A percentile compares a stretch with the other conserved stretches of the same genome.
Evolutionary conservation across 1,140 invertebrate genomes (phyloP).

Genomic region (Prorops nasuta): DNA sequence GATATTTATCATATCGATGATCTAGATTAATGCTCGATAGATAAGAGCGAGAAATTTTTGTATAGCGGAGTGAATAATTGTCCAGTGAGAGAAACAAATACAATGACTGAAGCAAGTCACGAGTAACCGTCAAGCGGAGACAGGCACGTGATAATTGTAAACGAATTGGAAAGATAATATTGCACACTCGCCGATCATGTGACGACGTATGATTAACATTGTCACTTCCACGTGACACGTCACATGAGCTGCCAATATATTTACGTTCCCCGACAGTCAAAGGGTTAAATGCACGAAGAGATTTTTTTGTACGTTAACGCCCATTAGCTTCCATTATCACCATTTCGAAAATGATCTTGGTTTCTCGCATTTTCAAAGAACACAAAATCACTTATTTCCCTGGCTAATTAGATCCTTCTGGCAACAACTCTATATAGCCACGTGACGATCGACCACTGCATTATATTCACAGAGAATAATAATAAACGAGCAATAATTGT

Average conservation of each 20-base stretch:
- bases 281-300: neutral
- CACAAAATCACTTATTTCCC: too few species aligned
- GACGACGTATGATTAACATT: neutral
- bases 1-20: too few species aligned
- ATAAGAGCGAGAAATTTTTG: too few species aligned
- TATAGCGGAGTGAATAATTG: neutral
- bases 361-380: too few species aligned
- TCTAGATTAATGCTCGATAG: neutral
- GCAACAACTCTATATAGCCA: too few species aligned
- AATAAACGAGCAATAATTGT: too few species aligned
- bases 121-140: neutral
- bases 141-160: neutral
- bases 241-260: neutral
- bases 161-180: neutral
- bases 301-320: neutral
- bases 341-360: conserved; percentile 22
- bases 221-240: neutral
- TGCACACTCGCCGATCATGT: neutral
- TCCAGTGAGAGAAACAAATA: too few species aligned
- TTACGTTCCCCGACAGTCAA: neutral
- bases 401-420: too few species aligned
- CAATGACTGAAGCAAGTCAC: neutral
- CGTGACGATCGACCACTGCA: too few species aligned
- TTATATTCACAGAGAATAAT: too few species aligned
- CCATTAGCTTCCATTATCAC: conserved; percentile 16